Evolutionary conservation across 2,888 invertebrate genomes (phyloP).

Genomic region (Gasteruption jaculator): DNA sequence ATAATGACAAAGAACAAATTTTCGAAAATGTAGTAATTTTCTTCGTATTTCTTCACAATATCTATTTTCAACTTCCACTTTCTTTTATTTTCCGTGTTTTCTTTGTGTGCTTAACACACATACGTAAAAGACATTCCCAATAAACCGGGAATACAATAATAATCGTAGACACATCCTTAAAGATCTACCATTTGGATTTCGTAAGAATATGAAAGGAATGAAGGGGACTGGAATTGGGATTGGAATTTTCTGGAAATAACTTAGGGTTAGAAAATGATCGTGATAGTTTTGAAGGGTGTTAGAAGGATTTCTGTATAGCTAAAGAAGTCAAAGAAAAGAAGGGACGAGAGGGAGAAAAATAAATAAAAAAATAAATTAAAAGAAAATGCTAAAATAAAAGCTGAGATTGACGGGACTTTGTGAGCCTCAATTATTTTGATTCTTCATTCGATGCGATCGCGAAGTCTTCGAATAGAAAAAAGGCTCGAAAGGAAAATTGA

Average conservation of each 20-base stretch:
- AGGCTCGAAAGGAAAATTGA: too few relatives aligned
- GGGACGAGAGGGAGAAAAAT: conserved; percentile 16
- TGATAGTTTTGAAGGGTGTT: conserved; percentile 2
- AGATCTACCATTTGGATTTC: too few relatives aligned
- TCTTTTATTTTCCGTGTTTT: too few relatives aligned
- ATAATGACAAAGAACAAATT: too few relatives aligned
- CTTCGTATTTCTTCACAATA: too few relatives aligned
- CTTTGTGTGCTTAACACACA: conserved; percentile 47
- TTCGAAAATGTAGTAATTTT: too few relatives aligned
- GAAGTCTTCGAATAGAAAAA: too few relatives aligned
- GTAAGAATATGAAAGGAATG: conserved; percentile 21
- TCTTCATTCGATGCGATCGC: too few relatives aligned
- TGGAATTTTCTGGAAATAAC: conserved; percentile 41
- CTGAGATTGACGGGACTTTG: too few relatives aligned
- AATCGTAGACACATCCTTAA: conserved; percentile 29
- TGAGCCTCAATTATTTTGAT: too few relatives aligned
- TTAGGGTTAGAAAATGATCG: conserved; percentile 41
- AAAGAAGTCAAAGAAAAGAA: not conserved
- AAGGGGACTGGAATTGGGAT: conserved; percentile 7
- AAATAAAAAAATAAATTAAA: conserved; percentile 5
- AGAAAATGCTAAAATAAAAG: not conserved
- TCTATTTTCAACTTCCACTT: too few relatives aligned
- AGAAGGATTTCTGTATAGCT: too few relatives aligned
- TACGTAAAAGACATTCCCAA: conserved; percentile 45
- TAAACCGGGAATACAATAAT: conserved; percentile 40